Evolutionary conservation across 2,888 invertebrate species (phyloP).

Genomic region (Tineola bisselliella): DNA sequence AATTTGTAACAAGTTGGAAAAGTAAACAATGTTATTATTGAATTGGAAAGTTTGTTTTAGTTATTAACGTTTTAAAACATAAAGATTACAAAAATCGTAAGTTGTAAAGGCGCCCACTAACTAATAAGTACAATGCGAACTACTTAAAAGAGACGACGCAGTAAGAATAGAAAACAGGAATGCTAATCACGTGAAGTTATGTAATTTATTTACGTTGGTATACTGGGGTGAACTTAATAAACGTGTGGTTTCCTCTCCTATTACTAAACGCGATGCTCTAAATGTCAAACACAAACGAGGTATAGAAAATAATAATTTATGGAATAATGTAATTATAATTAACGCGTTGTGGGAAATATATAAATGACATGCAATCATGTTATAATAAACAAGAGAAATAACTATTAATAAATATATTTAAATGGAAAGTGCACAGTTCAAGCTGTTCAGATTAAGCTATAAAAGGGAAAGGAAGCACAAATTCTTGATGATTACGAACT

Average conservation of each 20-base stretch:
- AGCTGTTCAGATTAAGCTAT: not conserved
- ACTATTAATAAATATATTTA: not conserved
- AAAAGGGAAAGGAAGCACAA: not conserved
- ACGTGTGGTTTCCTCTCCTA: not conserved
- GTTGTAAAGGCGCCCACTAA: constrained; percentile 14
- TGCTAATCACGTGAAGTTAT: constrained; percentile 8
- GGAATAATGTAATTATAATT: constrained; percentile 8
- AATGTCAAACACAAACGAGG: constrained; percentile 10
- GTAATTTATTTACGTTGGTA: constrained; percentile 10
- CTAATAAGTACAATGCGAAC: not conserved
- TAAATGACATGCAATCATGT: not conserved
- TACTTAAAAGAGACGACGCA: constrained; percentile 7
- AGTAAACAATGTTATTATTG: too few relatives aligned
- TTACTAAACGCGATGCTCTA: not conserved
- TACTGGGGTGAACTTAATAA: constrained; percentile 10
- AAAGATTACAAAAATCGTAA: constrained; percentile 7
- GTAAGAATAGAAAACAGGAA: constrained; percentile 12
- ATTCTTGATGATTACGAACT: not conserved
- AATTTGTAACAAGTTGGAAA: too few relatives aligned
- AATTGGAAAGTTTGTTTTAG: too few relatives aligned
- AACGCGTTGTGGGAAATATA: not conserved
- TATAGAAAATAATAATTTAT: constrained; percentile 9
- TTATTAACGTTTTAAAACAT: too few relatives aligned
- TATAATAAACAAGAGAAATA: not conserved
- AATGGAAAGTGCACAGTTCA: not conserved